Evolutionary conservation across 2,888 invertebrate species (phyloP), one percentile per base, ranked within the genome.

Genomic region (Spialia ferax): DNA sequence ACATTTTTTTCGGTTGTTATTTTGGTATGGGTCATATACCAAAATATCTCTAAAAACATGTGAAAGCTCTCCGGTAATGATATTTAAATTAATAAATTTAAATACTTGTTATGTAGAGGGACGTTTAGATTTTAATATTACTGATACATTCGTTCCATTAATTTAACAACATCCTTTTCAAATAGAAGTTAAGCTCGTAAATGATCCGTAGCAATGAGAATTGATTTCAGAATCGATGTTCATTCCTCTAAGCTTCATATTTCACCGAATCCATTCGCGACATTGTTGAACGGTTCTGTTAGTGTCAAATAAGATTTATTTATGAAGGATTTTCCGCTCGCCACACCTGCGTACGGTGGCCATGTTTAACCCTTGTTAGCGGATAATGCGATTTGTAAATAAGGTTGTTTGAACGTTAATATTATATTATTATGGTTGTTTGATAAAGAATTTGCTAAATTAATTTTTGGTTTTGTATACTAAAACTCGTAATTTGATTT

Each of bases 271-370:
- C 72, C 73, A 75, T 75, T 71, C 71, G 73, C 74, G 73, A 84
- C 83, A 88, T 86, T 83, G 83, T 85, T 85, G 83, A 73, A 79
- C 77, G 71, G 62, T 75, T 75, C 75, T 85, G 82, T 89, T 90
- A 80, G 83, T 88, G 91, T 90, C 91, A 89, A 88, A 90, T 87
- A 82, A 85, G 86, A 90, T 87, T 87, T 87, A 91, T 91, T 92
- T 90, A 90, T 86, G 87, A 85, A 81, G 85, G 88, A 86, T 88
- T 89, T 86, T 75, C 79, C 74, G 69, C 75, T 81, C 80, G 75
- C 80, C 79, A 80, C 91, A 91, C 91, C 91, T 91, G 90, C 76
- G 81, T 63, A 26, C 81, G 84, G 82, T 80, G 81, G 74, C 85
- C 81, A 79, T 70, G 70, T 75, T 74, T 83, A 81, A 63, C 56